Evolutionary conservation across 2,797 vertebrate genomes (phyloP), one percentile per base, ranked within the genome.

Genomic region (Emydoidea blandingii): DNA sequence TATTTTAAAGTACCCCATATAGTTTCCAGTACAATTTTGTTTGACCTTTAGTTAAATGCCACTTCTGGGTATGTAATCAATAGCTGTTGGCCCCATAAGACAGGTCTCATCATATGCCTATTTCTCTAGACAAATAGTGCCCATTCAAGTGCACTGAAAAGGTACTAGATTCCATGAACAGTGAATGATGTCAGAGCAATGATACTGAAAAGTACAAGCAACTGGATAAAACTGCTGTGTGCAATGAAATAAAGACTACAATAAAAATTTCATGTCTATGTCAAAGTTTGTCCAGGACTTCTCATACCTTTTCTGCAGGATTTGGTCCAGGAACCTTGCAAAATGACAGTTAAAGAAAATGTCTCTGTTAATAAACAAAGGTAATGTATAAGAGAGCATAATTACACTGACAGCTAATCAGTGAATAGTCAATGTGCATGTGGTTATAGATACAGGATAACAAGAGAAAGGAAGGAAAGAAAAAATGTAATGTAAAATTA

Each of bases 21-120:
- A 91, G 37, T 88, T 88, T 85, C 86, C 89, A 68, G 49, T 3
- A 59, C 37, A 37, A 52, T 86, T 85, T 88, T 37, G 74, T 80
- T 6, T 84, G 76, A 95, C 84, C 88, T 92, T 91, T 49, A 80
- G 68, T 88, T 90, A 53, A 90, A 90, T 94, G 86, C 91, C 82
- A 92, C 79, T 88, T 91, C 86, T 23, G 2, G 54, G 5, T 76
- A 52, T 34, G 54, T 80, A 80, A 94, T 95, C 76, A 1, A 88
- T 91, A 81, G 0, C 65, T 6, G 88, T 84, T 37, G 1, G 27
- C 82, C 90, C 91, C 90, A 47, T 15, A 25, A 79, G 92, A 31
- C 76, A 72, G 29, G 53, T 81, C 88, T 89, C 52, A 52, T n/a
- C 82, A 88, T 7, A 27, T 4, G 0, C 31, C 83, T 83, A n/a